phyloP scores from a whole-genome alignment of 2,888 invertebrate genomes.

The Hoplodrina blanda region DNA sequence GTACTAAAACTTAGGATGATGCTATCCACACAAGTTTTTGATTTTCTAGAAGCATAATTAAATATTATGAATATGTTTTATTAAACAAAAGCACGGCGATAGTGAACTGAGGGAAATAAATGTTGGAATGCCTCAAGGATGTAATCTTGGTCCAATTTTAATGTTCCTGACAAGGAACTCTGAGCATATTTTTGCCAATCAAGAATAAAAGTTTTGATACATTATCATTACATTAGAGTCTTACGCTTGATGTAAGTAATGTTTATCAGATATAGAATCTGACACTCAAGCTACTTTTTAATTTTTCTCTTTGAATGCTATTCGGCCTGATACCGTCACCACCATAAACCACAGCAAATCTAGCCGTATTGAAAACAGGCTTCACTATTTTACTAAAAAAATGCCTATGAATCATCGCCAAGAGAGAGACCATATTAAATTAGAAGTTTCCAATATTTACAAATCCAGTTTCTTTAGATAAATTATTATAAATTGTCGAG shows the following conservation, averaged over 20 bases:
- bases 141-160: background rate
- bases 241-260: background rate
- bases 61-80: background rate
- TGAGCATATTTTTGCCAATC: too few relatives aligned
- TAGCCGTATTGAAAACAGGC: background rate
- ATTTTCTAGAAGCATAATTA: background rate
- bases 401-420: background rate
- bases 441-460: background rate
- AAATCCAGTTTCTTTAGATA: constrained; percentile 11
- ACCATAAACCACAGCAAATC: background rate
- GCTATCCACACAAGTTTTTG: background rate
- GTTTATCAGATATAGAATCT: background rate
- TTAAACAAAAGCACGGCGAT: background rate
- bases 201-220: too few relatives aligned
- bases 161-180: background rate
- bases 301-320: background rate
- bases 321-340: background rate
- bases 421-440: background rate
- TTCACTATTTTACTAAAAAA: background rate
- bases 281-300: background rate
- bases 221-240: background rate
- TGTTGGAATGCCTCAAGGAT: constrained; percentile 2
- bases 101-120: background rate
- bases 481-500: constrained; percentile 5
- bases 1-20: background rate